Base-by-base conservation (phyloP, 2,113 vertebrate species). In the Pachyramphus minor region DNA sequence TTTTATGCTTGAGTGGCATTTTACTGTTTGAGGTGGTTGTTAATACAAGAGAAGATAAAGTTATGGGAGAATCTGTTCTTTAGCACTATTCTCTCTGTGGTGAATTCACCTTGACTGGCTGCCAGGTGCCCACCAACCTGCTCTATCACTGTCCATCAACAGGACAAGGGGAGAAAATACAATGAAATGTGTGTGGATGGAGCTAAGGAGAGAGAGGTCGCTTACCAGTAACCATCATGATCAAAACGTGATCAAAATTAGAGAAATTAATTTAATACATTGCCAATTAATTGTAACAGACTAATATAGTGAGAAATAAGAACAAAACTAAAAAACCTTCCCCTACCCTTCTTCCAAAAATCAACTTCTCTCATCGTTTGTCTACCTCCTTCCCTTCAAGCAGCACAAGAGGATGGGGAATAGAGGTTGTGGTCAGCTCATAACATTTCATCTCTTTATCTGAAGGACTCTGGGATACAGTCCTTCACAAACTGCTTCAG, bases 161-260 rank as follows among this genome's bases (percentile, higher is more conserved):
- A 35, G 4, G 28, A 53, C 14, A 35, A 10, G 8, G 9, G 2
- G 5, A 79, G 12, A 58, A 90, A 75, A 75, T 58, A 11, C 1
- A 1, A 27, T 3, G 1, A 62, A 79, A 59, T 8, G 3, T 11
- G 58, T 2, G 1, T 42, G n/a, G 23, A 31, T 63, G 0, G 0
- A 62, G 30, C 25, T 63, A 72, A 67, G 42, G n/a, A 28, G 37
- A 66, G 8, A 8, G 8, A 44, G 47, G 45, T 42, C 55, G 24
- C 39, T 62, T 30, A 35, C 19, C 16, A 52, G 9, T 30, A 63
- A 71, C 16, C 3, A 3, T 66, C 47, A 64, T 6, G 15, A 35
- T 30, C 12, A 50, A 86, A 86, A 31, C 21, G 45, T 50, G 21
- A 44, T 16, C 72, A 4, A 0, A 30, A 14, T 49, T 80, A 13